Percentiles rank a stretch among this genome's conserved stretches.
These are phyloP conservation scores for Syngnathus typhle DNA, from an alignment of 2,113 vertebrate species.

Conservation along the genomic window DNA sequence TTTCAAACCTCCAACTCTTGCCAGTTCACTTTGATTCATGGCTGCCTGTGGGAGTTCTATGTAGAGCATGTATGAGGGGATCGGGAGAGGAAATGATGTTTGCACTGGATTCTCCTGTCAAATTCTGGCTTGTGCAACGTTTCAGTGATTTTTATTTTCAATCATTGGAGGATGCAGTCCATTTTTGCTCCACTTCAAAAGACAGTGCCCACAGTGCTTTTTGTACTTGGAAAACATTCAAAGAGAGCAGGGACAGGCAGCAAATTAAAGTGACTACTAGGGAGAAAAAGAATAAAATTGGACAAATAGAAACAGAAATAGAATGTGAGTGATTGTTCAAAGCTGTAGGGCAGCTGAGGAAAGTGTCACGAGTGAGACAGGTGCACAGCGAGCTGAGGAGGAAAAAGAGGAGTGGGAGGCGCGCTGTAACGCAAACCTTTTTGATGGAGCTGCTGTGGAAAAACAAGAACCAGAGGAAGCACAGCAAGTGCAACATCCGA, in stretches of 20 bases:
- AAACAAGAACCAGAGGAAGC: conserved; percentile 20
- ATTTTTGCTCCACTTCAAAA: not conserved
- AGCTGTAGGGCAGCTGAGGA: conserved; percentile 27
- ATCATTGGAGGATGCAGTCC: not conserved
- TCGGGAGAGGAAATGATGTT: conserved; percentile 4
- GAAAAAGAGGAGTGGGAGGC: not conserved
- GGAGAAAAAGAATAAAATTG: too few species aligned
- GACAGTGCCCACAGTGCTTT: not conserved
- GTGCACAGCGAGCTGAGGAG: conserved; percentile 3
- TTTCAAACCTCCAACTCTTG: conserved; percentile 9
- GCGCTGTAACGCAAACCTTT: conserved; percentile 34
- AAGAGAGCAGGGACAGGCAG: not conserved
- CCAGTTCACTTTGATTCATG: conserved; percentile 27
- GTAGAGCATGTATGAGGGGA: conserved; percentile 3
- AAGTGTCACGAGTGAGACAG: conserved; percentile 12
- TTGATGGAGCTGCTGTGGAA: conserved; percentile 38
- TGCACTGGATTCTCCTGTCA: not conserved
- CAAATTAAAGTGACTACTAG: not conserved
- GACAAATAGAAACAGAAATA: too few species aligned
- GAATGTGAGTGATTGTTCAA: not conserved
- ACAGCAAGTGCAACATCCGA: conserved; percentile 14
- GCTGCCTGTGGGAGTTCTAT: conserved; percentile 22
- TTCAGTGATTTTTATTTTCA: not conserved
- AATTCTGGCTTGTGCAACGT: not conserved
- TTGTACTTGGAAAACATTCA: not conserved